phyloP scores from a whole-genome alignment of 2,888 invertebrate genomes.

The Antheraea assamensis region DNA sequence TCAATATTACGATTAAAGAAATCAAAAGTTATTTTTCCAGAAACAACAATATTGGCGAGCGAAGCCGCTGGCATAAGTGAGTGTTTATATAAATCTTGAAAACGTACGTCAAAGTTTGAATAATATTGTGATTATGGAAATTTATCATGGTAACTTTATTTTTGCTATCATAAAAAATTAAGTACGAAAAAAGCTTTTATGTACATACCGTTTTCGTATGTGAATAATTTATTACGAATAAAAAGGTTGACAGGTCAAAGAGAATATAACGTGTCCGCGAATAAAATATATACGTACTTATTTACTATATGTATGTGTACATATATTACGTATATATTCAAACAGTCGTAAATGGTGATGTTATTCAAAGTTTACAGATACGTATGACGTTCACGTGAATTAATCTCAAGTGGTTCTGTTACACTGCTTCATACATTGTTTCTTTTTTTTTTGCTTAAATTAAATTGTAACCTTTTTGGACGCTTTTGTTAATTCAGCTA shows the following conservation, averaged over 20 bases:
- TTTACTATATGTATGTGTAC: not conserved
- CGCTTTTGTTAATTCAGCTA: not conserved
- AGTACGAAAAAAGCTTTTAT: slow-evolving; percentile 21
- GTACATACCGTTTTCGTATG: slow-evolving; percentile 11
- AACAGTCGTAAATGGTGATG: not conserved
- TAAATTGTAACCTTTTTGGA: not conserved
- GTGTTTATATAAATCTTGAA: not conserved
- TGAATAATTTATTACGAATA: slow-evolving; percentile 14
- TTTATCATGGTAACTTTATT: slow-evolving; percentile 29
- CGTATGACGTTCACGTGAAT: slow-evolving; percentile 12
- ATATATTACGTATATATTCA: not conserved
- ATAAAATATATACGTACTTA: slow-evolving; percentile 2
- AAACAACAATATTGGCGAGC: not conserved
- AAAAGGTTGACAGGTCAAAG: slow-evolving; percentile 12
- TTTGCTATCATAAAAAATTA: slow-evolving; percentile 26
- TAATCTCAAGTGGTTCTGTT: slow-evolving; percentile 17
- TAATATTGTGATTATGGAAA: slow-evolving; percentile 7
- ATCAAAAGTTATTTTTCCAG: not conserved
- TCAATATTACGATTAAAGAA: not conserved
- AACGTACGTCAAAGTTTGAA: not conserved
- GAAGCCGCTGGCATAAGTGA: not conserved
- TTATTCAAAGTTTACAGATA: slow-evolving; percentile 7
- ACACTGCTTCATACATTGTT: slow-evolving; percentile 10
- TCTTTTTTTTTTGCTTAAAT: not conserved
- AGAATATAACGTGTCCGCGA: slow-evolving; percentile 5